A percentile compares a stretch with the other conserved stretches of the same genome.
Conservation (phyloP, 2,888 invertebrate species). For the Daptonema setosum region DNA sequence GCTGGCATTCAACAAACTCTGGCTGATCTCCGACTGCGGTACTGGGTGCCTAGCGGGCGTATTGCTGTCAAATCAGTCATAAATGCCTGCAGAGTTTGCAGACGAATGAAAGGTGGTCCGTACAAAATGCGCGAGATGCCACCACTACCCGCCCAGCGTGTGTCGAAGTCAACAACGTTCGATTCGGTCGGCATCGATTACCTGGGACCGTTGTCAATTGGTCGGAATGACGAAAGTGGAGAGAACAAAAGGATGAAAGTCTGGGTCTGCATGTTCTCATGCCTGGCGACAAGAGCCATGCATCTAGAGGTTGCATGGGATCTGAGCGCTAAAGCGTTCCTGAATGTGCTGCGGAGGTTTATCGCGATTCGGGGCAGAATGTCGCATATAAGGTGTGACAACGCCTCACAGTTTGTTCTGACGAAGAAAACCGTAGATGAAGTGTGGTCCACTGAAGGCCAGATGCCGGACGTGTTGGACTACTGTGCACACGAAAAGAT, state of each 20-base stretch:
- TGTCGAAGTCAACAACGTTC: not conserved
- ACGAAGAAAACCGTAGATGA: not conserved
- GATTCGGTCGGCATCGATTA: not conserved
- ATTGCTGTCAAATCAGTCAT: not conserved
- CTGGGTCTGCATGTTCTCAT: conserved; percentile 26
- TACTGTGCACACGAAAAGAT: conserved; percentile 7
- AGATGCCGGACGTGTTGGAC: not conserved
- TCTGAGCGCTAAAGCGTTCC: conserved; percentile 18
- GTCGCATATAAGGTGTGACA: too few relatives aligned
- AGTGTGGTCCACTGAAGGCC: not conserved
- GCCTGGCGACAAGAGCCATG: conserved; percentile 25
- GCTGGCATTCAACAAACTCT: not conserved
- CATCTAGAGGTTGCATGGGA: conserved; percentile 23
- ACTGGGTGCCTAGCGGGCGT: not conserved
- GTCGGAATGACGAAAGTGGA: too few relatives aligned
- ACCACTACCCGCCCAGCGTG: not conserved
- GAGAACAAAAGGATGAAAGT: conserved; percentile 15
- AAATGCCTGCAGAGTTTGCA: not conserved
- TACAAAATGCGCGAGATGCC: not conserved
- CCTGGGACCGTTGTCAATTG: conserved; percentile 8
- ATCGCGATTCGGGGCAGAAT: conserved; percentile 17
- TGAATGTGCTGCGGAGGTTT: conserved; percentile 21
- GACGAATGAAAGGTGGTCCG: not conserved
- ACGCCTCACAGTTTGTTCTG: conserved; percentile 25
- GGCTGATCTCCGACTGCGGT: not conserved